A percentile compares a stretch with the other conserved stretches of the same genome.
Conservation (phyloP, 2,888 invertebrate genomes). For the Phorcus lineatus region DNA sequence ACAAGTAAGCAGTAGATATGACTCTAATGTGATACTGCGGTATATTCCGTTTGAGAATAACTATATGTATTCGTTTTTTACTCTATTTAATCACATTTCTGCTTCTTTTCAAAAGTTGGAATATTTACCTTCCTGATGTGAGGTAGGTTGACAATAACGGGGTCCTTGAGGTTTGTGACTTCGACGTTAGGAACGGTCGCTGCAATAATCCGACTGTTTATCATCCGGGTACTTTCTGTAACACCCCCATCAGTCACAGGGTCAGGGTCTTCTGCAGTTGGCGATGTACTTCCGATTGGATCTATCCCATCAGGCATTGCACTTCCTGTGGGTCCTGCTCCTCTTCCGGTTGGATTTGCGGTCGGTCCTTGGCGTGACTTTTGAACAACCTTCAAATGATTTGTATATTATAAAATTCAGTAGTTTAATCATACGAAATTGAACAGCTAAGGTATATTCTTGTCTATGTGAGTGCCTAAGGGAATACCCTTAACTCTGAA, state of each 20-base stretch:
- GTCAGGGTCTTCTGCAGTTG: neutral
- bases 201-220: slow-evolving; percentile 51
- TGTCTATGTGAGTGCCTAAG: neutral
- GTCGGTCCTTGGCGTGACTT: slow-evolving; percentile 1
- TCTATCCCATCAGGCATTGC: neutral
- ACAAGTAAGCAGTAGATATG: too few relatives aligned
- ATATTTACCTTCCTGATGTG: slow-evolving; percentile 39
- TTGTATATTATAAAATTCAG: neutral
- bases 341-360: slow-evolving; percentile 18
- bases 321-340: neutral
- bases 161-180: slow-evolving; percentile 38
- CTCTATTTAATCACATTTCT: too few relatives aligned
- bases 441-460: neutral
- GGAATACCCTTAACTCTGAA: too few relatives aligned
- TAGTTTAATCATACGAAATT: neutral
- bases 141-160: slow-evolving; percentile 46
- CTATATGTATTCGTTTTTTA: too few relatives aligned
- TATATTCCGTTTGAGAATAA: too few relatives aligned
- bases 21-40: too few relatives aligned
- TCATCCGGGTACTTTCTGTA: slow-evolving; percentile 14
- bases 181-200: slow-evolving; percentile 44
- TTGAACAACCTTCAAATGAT: neutral
- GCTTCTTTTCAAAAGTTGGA: too few relatives aligned
- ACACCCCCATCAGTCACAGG: neutral
- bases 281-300: neutral